Base-by-base conservation (phyloP, 2,113 vertebrate genomes). In the Morone saxatilis region DNA sequence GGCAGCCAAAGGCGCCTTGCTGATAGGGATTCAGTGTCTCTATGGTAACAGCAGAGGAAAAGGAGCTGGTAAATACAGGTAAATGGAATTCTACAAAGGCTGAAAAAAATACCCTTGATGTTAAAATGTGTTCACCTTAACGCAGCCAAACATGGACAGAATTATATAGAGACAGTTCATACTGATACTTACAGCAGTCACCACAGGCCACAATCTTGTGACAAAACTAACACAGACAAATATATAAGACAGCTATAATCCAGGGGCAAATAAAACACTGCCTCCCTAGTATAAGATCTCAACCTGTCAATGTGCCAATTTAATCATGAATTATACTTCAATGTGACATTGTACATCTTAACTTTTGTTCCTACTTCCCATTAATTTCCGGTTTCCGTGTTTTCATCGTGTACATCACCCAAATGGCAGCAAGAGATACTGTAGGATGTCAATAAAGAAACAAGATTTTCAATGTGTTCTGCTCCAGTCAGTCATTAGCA, bases 31-130 rank as follows among this genome's bases (percentile, higher is more conserved):
- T 87, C 83, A 91, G 90, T 89, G 94, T 96, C 95, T 94, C 95
- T 95, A 96, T 96, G 95, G 95, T 95, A 96, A 96, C 95, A 53
- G 91, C 67, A 80, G 86, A 88, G 70, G 82, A 83, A 90, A 93
- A 76, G 88, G 88, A 90, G 84, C 87, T 70, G 74, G 90, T 90
- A 91, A 93, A 93, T 89, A 89, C 94, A 96, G 95, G 95, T 95
- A 95, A 94, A 93, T 83, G 92, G 81, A 89, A 93, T 93, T 92
- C 89, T 88, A 86, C 86, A 86, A 88, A 88, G 90, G 77, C 88
- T 77, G 65, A 69, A 85, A 86, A 88, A 78, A 89, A 72, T 5
- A 67, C 38, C 80, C 79, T 90, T 75, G 56, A 57, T 84, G 85
- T 81, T 88, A 74, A 69, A 88, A 89, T 71, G 67, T 43, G 53